Percentiles rank a stretch among this genome's conserved stretches.
These are phyloP conservation scores for Trachymyrmex cornetzi DNA, from an alignment of 1,140 invertebrate species.

Conservation along the genomic window DNA sequence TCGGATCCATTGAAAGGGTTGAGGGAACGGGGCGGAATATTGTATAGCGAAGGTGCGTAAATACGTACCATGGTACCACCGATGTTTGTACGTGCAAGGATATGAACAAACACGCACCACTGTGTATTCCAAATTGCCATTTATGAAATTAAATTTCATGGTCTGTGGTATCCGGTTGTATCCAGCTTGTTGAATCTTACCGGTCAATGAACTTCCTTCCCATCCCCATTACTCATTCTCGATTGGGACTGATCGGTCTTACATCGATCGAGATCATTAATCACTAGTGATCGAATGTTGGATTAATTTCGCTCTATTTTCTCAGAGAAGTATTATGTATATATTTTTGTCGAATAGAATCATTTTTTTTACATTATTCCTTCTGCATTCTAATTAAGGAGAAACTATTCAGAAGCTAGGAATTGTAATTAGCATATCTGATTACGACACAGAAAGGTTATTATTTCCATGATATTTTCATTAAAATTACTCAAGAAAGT, in stretches of 20 bases:
- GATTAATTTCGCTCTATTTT: not conserved
- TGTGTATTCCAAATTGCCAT: conserved; percentile 72
- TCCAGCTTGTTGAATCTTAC: conserved; percentile 31
- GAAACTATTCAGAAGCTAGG: not conserved
- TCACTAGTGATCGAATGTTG: not conserved
- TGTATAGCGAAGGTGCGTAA: conserved; percentile 47
- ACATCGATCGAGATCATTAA: conserved; percentile 2
- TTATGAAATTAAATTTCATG: conserved; percentile 82
- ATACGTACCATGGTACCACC: conserved; percentile 60
- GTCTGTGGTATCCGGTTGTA: conserved; percentile 67
- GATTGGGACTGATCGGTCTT: not conserved
- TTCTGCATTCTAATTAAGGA: not conserved
- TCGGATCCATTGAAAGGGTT: conserved; percentile 36
- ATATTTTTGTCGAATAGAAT: not conserved
- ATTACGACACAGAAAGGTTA: not conserved
- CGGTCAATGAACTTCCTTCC: not conserved
- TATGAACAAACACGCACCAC: conserved; percentile 57
- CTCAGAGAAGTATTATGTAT: not conserved
- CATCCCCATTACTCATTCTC: not conserved
- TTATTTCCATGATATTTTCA: not conserved
- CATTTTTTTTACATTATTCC: not conserved
- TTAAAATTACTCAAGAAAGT: not conserved
- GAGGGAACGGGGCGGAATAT: not conserved
- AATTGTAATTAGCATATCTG: not conserved
- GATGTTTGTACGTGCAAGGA: conserved; percentile 66